A percentile compares a stretch with the other conserved stretches of the same genome.
phyloP scores from a whole-genome alignment of 2,888 invertebrate species.

The Unio pictorum region DNA sequence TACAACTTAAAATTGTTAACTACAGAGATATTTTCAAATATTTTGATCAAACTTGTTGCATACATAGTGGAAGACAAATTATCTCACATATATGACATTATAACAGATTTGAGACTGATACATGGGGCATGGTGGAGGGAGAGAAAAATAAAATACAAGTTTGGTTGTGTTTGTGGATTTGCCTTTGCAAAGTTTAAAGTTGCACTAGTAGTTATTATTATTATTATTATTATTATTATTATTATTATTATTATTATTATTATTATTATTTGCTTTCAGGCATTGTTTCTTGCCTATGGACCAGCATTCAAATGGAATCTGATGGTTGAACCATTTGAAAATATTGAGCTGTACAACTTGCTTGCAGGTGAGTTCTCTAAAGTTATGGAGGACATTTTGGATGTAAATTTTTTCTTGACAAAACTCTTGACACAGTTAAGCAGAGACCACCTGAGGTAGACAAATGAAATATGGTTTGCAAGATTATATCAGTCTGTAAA shows the following conservation, averaged over 20 bases:
- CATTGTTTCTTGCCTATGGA: conserved; percentile 71
- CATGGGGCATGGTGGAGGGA: too few relatives aligned
- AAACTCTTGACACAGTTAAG: neutral
- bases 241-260: neutral
- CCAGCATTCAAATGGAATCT: conserved; percentile 67
- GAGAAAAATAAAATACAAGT: too few relatives aligned
- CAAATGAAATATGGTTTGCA: too few relatives aligned
- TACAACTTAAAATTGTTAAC: too few relatives aligned
- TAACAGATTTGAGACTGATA: too few relatives aligned
- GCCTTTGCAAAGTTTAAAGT: neutral
- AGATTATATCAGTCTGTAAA: too few relatives aligned
- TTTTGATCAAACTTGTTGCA: too few relatives aligned
- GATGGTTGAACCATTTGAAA: conserved; percentile 69
- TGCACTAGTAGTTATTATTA: neutral
- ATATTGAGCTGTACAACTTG: conserved; percentile 72
- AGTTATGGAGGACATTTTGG: neutral
- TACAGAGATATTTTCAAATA: too few relatives aligned
- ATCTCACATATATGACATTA: too few relatives aligned
- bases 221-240: neutral
- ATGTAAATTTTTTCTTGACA: neutral
- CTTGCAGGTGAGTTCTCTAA: conserved; percentile 61
- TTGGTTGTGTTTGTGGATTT: too few relatives aligned
- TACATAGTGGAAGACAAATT: too few relatives aligned
- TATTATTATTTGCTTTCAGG: conserved; percentile 30
- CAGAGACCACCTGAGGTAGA: too few relatives aligned